Evolutionary conservation across 1,140 invertebrate genomes (phyloP), one percentile per base, ranked within the genome.

Genomic region (Drosophila arizonae): DNA sequence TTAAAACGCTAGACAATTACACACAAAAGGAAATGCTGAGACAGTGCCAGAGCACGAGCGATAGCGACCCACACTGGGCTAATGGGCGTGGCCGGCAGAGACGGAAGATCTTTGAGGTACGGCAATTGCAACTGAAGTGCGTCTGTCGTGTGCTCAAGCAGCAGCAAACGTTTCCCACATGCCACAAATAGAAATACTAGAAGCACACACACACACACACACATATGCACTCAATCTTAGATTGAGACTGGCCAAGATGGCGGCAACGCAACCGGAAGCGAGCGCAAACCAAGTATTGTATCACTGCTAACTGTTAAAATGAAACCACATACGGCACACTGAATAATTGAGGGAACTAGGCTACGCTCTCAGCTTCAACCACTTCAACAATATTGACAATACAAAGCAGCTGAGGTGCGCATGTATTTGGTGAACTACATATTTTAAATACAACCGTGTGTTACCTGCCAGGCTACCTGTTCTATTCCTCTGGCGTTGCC

Each of bases 1-100:
- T 86, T 86, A 86, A 86, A 86, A 86, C 81, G 82, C 69, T 77
- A 86, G 82, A 86, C 82, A 87, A 86, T 86, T 79, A 78, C 82
- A 86, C 69, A 71, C 72, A 65, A 54, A 68, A 69, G 57, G 55
- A 58, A 67, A 67, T 24, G 13, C 10, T 10, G 52, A 36, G 52
- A 11, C 28, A 17, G 43, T 45, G 63, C 64, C 11, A 64, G 50
- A 36, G 54, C 56, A 48, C 36, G 13, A 57, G 68, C 45, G 26
- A 57, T 45, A 64, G 45, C 61, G 30, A 60, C 46, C 10, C 36
- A 39, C 36, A 79, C 62, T 36, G 46, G 36, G 43, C 46, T 43
- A 45, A 15, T 24, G 26, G 43, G 61, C 58, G 46, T 36, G 50
- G 48, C 50, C 11, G 45, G 33, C 8, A 0, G 28, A 4, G 33